Percentiles rank a stretch among this genome's conserved stretches.
Conservation (phyloP, 2,797 vertebrate species). For the Denticeps clupeoides region DNA sequence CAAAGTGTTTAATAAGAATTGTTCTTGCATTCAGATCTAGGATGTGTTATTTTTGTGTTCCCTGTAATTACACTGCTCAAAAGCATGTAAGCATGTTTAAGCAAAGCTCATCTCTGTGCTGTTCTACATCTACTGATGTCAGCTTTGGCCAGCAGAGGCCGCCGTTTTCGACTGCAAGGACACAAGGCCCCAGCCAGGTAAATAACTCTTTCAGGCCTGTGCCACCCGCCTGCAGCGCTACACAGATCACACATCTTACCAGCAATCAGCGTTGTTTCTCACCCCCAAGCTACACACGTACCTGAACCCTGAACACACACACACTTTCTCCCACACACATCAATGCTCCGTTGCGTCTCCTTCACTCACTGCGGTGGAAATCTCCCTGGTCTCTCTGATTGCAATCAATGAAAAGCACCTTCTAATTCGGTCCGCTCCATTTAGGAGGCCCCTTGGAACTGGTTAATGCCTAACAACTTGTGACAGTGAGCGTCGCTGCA, state of each 20-base stretch:
- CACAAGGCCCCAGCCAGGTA: constrained; percentile 23
- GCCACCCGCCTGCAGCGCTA: constrained; percentile 20
- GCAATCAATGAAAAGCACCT: constrained; percentile 41
- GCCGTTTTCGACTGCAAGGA: constrained; percentile 4
- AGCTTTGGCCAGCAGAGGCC: constrained; percentile 19
- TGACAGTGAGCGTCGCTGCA: constrained; percentile 31
- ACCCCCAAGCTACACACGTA: constrained; percentile 6
- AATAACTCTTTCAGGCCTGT: constrained; percentile 36
- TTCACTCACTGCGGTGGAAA: constrained; percentile 17
- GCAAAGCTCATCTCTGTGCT: background rate
- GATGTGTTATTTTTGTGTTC: too few relatives aligned
- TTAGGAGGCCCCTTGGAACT: constrained; percentile 26
- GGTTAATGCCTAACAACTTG: constrained; percentile 31
- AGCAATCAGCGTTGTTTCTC: constrained; percentile 34
- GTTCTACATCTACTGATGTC: background rate
- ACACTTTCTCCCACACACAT: background rate
- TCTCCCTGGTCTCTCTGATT: constrained; percentile 32
- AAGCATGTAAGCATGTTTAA: too few relatives aligned
- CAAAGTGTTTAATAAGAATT: too few relatives aligned
- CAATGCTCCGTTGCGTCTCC: background rate
- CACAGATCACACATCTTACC: constrained; percentile 27
- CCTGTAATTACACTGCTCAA: too few relatives aligned
- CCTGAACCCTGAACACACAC: too few relatives aligned
- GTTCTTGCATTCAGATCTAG: too few relatives aligned
- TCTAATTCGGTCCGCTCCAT: constrained; percentile 30